phyloP scores from a whole-genome alignment of 2,113 vertebrate species.

The Hydropotes inermis region DNA sequence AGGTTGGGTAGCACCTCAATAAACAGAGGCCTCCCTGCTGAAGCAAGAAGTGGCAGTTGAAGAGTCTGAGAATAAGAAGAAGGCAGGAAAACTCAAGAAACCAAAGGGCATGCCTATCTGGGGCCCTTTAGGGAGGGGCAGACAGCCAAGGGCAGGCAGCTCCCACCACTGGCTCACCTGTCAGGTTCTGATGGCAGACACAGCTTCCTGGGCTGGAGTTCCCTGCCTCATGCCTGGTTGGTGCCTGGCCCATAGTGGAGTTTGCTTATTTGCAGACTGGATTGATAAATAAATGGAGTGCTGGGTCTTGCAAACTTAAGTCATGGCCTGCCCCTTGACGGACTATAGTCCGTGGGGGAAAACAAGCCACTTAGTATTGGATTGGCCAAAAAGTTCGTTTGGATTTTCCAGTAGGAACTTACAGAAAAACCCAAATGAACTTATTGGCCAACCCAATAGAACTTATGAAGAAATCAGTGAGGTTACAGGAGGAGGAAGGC shows the following conservation, averaged over 20 bases:
- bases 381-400: not conserved
- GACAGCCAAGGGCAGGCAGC: not conserved
- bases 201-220: not conserved
- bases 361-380: not conserved
- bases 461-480: not conserved
- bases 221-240: too few species aligned
- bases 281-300: not conserved
- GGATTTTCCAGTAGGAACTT: not conserved
- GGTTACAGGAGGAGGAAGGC: too few species aligned
- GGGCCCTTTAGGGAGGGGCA: rapidly evolving
- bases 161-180: not conserved
- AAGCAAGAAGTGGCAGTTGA: not conserved
- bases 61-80: not conserved
- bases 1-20: not conserved
- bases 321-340: not conserved
- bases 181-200: not conserved
- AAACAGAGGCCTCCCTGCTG: not conserved
- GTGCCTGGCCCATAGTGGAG: not conserved
- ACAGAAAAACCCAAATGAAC: not conserved
- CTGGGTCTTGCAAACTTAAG: not conserved
- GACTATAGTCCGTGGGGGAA: not conserved
- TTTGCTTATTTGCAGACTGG: not conserved
- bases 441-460: not conserved
- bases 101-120: not conserved
- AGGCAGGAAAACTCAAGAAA: not conserved